Evolutionary conservation across 2,113 vertebrate species (phyloP), one percentile per base, ranked within the genome.

Genomic region (Galemys pyrenaicus): DNA sequence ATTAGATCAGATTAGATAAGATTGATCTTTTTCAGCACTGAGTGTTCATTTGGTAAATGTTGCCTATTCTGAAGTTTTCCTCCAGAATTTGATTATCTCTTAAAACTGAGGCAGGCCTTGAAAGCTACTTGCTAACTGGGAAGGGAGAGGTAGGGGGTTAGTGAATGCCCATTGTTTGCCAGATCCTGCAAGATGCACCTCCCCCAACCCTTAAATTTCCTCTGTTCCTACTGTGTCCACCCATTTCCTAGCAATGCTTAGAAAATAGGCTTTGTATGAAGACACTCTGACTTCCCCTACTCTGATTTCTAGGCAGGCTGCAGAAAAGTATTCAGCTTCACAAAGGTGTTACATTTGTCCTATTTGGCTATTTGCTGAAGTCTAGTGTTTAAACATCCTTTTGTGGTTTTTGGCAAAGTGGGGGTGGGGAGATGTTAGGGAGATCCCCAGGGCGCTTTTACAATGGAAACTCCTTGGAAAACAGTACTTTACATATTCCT

Each of bases 181-280:
- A 77, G 79, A 89, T 92, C 91, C 70, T 84, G 60, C 13, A 13
- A 49, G 32, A 39, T 44, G 81, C 87, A 32, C 82, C 91, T 94
- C 95, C 95, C 87, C 89, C 70, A 80, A 41, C 49, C 79, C 83
- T 79, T 78, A 56, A 41, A 51, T 80, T 89, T 96, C 92, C 89
- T 62, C 19, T 26, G 37, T 89, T 87, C 56, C 41, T 87, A 54
- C 11, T 51, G 7, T 92, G 82, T 54, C 41, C 87, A 87, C 49
- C 74, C 75, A 85, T 79, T 94, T 94, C 89, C 90, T 84, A 73
- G 80, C 77, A 73, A 17, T n/a, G 81, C 83, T 51, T 74, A 39
- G 79, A 67, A 80, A 94, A 56, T 58, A 37, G 11, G 51, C 88
- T 68, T 85, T 93, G 81, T 90, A 2, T 60, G 22, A 32, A 49